Evolutionary conservation across 2,888 invertebrate species (phyloP).

Genomic region (Therioaphis trifolii): DNA sequence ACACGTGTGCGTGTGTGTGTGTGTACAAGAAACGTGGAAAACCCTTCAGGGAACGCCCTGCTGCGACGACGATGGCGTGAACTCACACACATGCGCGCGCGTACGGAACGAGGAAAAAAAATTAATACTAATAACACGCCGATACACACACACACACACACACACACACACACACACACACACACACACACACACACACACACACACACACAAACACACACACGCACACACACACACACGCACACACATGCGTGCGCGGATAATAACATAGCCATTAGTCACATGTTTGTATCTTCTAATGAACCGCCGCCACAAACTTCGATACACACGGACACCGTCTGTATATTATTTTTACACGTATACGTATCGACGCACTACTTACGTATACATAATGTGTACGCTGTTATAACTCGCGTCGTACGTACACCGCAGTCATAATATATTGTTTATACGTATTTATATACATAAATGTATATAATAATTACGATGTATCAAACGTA

Average conservation of each 20-base stretch:
- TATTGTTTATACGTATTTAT: background rate
- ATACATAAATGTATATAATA: background rate
- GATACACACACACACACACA: background rate
- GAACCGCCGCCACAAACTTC: constrained; percentile 28
- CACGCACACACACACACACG: background rate
- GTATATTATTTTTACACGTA: background rate
- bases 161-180: background rate
- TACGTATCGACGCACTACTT: background rate
- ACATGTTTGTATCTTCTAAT: constrained; percentile 49
- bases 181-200: background rate
- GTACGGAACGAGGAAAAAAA: background rate
- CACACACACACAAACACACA: constrained; percentile 12
- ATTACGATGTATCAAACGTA: background rate
- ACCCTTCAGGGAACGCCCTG: constrained; percentile 47
- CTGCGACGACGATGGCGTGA: constrained; percentile 34
- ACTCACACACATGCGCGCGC: background rate
- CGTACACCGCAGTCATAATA: background rate
- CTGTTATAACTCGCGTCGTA: background rate
- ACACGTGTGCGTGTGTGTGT: background rate
- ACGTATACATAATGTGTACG: too few species aligned
- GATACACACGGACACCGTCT: constrained; percentile 19
- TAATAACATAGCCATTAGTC: constrained; percentile 47
- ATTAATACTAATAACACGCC: constrained; percentile 38
- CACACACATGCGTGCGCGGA: background rate
- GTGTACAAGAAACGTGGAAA: constrained; percentile 39